These are phyloP conservation scores for Lucilia sericata DNA, from an alignment of 1,140 invertebrate species.

Conservation along the genomic window DNA sequence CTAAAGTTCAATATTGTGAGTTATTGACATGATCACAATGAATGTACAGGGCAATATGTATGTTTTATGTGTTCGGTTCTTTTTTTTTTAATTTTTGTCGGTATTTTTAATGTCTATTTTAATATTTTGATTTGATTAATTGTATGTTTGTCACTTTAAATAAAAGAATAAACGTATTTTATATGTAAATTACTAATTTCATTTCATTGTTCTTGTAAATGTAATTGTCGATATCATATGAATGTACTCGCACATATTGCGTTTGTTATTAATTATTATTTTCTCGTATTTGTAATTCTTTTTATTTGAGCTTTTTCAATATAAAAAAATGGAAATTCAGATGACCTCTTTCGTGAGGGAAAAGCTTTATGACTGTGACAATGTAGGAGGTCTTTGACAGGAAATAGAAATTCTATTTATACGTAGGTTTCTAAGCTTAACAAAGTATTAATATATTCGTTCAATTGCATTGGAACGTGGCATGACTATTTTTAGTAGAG, in stretches of 20 bases:
- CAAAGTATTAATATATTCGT: background rate
- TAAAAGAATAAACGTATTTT: constrained; percentile 21
- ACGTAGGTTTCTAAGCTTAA: background rate
- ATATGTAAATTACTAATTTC: constrained; percentile 21
- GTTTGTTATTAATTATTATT: background rate
- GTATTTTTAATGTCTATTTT: constrained; percentile 11
- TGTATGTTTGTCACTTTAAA: constrained; percentile 36
- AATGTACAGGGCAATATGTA: background rate
- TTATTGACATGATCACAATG: background rate
- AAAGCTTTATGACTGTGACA: constrained; percentile 15
- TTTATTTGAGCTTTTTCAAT: background rate
- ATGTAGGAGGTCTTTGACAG: constrained; percentile 8
- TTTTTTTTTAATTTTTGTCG: background rate
- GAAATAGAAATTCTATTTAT: background rate
- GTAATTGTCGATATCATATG: no score
- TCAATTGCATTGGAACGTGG: constrained; percentile 5
- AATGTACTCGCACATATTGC: background rate
- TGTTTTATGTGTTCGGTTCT: background rate
- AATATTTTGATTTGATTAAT: constrained; percentile 39
- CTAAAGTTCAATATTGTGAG: background rate
- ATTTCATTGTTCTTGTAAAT: background rate
- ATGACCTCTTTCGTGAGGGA: constrained; percentile 13
- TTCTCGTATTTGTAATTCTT: background rate
- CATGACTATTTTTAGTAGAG: background rate
- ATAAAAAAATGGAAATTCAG: background rate